These are phyloP conservation scores for Parapsyche elsis DNA, from an alignment of 1,140 invertebrate genomes.

Conservation along the genomic window DNA sequence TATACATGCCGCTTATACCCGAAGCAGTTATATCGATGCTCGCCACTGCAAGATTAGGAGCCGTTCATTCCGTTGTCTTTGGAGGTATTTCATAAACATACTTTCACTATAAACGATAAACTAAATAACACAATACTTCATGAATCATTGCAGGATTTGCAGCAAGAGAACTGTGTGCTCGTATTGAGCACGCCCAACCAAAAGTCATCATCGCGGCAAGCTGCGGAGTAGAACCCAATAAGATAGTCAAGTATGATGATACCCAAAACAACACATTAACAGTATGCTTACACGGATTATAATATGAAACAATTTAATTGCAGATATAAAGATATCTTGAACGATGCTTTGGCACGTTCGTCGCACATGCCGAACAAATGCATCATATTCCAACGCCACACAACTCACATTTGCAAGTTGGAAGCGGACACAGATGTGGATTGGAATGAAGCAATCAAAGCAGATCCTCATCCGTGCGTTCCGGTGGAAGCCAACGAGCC, in stretches of 20 bases:
- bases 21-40: conserved; percentile 89
- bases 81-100: conserved; percentile 77
- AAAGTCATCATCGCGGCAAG: conserved; percentile 91
- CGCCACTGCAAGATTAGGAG: conserved; percentile 83
- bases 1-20: conserved; percentile 93
- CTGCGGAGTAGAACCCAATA: conserved; percentile 89
- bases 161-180: conserved; percentile 82
- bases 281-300: conserved; percentile 18
- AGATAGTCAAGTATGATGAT: conserved; percentile 76
- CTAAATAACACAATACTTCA: neutral
- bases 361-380: conserved; percentile 77
- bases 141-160: conserved; percentile 80
- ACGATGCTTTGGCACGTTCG: conserved; percentile 82
- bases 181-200: conserved; percentile 89
- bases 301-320: conserved; percentile 50
- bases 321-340: conserved; percentile 89
- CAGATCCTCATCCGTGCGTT: conserved; percentile 81
- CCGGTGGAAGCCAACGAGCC: conserved; percentile 90
- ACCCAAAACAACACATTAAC: neutral
- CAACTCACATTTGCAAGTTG: conserved; percentile 73
- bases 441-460: conserved; percentile 79
- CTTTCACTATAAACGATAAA: neutral
- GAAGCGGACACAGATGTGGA: conserved; percentile 75
- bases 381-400: conserved; percentile 82
- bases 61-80: conserved; percentile 89